A percentile compares a stretch with the other conserved stretches of the same genome.
Conservation (phyloP, 2,113 vertebrate species). For the Mobula birostris region DNA sequence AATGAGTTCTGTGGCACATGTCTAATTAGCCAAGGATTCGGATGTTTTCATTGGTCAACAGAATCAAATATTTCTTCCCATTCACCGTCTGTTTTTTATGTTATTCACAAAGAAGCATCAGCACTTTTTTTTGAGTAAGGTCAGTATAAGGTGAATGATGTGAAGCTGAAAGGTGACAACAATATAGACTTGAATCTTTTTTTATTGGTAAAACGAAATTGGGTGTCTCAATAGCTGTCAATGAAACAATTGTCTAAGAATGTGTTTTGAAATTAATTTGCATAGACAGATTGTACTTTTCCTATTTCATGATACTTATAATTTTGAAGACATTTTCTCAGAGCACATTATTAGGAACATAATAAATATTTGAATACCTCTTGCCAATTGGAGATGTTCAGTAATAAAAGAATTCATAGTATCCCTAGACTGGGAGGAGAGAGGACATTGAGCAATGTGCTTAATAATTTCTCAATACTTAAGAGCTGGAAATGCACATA, state of each 20-base stretch:
- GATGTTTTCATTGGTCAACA: slow-evolving; percentile 47
- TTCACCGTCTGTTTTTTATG: neutral
- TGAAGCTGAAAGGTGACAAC: neutral
- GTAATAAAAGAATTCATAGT: too few relatives aligned
- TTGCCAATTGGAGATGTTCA: too few relatives aligned
- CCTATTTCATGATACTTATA: too few relatives aligned
- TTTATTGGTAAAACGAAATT: neutral
- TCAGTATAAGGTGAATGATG: neutral
- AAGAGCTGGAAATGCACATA: neutral
- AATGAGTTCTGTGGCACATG: slow-evolving; percentile 39
- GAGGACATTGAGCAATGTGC: neutral
- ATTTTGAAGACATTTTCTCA: too few relatives aligned
- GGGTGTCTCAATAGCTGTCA: neutral
- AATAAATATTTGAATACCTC: too few relatives aligned
- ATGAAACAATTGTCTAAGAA: neutral
- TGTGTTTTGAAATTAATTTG: neutral
- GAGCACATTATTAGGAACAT: too few relatives aligned
- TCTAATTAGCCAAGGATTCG: slow-evolving; percentile 22
- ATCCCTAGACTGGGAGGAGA: too few relatives aligned
- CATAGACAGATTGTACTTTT: too few relatives aligned
- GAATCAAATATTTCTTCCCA: slow-evolving; percentile 42
- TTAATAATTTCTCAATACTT: neutral
- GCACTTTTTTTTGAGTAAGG: neutral
- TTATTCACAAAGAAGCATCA: neutral
- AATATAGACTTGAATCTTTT: neutral